A percentile compares a stretch with the other conserved stretches of the same genome.
Conservation (phyloP, 2,888 invertebrate species). For the Apantesis nais region DNA sequence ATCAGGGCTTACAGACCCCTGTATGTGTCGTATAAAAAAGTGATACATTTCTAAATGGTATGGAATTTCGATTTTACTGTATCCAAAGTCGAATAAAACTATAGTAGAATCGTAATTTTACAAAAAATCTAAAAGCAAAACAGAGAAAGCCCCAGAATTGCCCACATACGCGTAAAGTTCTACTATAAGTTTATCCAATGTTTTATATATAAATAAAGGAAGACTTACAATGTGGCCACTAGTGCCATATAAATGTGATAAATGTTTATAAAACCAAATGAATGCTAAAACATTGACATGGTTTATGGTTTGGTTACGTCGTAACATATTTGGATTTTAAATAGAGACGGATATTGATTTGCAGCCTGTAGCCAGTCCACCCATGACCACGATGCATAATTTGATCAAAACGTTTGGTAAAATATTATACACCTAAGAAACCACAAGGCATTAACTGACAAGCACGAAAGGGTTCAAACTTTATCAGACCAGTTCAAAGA, state of each 20-base stretch:
- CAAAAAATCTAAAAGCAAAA: constrained; percentile 1
- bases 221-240: constrained; percentile 25
- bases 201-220: constrained; percentile 33
- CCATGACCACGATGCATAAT: background rate
- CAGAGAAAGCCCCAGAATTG: constrained; percentile 27
- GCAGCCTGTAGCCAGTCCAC: background rate
- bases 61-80: background rate
- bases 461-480: too few species aligned
- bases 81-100: background rate
- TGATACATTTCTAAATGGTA: background rate
- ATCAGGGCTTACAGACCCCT: too few species aligned
- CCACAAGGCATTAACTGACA: too few species aligned
- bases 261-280: constrained; percentile 23
- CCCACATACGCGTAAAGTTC: constrained; percentile 22
- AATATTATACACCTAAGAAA: background rate
- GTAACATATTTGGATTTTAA: background rate
- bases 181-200: constrained; percentile 6
- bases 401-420: background rate
- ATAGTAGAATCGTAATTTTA: background rate
- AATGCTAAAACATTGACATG: constrained; percentile 27
- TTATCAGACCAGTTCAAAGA: too few species aligned
- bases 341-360: background rate
- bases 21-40: background rate
- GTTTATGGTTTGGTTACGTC: constrained; percentile 1
- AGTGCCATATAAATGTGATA: constrained; percentile 31